Percentiles rank a stretch among this genome's conserved stretches.
Conservation (phyloP, 1,140 invertebrate genomes). For the Plutomurus gul region DNA sequence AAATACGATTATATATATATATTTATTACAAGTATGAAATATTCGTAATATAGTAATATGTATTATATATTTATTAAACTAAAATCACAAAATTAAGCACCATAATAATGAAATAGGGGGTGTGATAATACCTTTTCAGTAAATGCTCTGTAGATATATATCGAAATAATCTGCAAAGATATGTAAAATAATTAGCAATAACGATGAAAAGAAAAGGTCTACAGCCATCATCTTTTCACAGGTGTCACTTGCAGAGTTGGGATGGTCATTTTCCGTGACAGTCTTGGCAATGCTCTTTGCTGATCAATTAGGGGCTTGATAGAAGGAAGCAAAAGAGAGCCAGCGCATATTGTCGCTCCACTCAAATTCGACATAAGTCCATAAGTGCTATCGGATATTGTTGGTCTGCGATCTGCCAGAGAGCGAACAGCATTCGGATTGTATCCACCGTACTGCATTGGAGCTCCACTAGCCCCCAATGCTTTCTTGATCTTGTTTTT, state of each 20-base stretch:
- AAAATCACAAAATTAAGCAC: no score
- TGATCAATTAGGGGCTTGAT: slow-evolving; percentile 57
- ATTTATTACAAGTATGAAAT: no score
- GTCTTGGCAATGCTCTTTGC: slow-evolving; percentile 60
- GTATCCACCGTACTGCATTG: neutral
- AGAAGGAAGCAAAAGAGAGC: slow-evolving; percentile 64
- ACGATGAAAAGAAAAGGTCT: neutral
- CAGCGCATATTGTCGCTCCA: slow-evolving; percentile 67
- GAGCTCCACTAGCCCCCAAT: slow-evolving; percentile 57
- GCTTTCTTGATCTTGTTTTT: slow-evolving; percentile 66
- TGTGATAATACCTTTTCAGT: no score
- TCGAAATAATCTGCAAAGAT: neutral
- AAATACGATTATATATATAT: no score
- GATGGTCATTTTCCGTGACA: slow-evolving; percentile 64
- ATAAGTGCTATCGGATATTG: slow-evolving; percentile 42
- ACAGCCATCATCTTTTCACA: slow-evolving; percentile 46
- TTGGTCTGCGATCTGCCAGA: slow-evolving; percentile 49
- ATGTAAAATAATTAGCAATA: neutral
- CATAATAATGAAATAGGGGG: no score
- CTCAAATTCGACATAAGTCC: slow-evolving; percentile 62
- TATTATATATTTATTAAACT: no score
- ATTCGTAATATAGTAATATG: no score
- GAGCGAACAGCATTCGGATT: slow-evolving; percentile 55
- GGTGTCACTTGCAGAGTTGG: slow-evolving; percentile 63
- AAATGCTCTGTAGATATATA: no score